Conservation (phyloP, 92 coral and sea anemone genomes). For the Bergia sp. region DNA sequence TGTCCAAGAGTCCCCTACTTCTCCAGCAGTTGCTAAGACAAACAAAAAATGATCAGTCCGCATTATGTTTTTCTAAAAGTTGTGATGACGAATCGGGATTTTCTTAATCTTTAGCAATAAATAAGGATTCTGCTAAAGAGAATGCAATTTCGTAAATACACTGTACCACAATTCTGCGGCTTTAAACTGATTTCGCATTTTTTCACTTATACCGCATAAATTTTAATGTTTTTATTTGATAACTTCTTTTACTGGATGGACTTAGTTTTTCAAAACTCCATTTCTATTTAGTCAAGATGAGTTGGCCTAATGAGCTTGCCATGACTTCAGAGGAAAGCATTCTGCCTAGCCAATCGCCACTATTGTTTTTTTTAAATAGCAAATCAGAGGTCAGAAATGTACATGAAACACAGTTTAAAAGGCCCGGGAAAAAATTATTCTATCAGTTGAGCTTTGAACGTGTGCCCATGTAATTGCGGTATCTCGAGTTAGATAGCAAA, state of each 20-base stretch:
- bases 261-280: not conserved
- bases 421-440: too few relatives aligned
- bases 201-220: not conserved
- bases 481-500: too few relatives aligned
- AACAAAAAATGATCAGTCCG: not conserved
- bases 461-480: too few relatives aligned
- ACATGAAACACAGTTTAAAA: not conserved
- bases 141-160: not conserved
- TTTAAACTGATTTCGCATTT: not conserved
- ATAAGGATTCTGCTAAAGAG: not conserved
- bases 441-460: too few relatives aligned
- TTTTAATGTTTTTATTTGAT: not conserved
- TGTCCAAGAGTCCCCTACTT: too few relatives aligned
- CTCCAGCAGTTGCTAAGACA: too few relatives aligned
- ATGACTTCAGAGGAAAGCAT: slow-evolving; percentile 11
- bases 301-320: not conserved
- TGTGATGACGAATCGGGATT: not conserved
- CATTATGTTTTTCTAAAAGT: not conserved
- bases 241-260: not conserved
- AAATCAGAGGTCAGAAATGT: not conserved
- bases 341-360: not conserved
- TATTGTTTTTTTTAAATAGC: slow-evolving; percentile 1
- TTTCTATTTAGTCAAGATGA: too few relatives aligned
- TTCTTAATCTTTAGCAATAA: not conserved
- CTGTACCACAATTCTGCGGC: not conserved